A percentile compares a stretch with the other conserved stretches of the same genome.
Conservation (phyloP, 2,797 vertebrate genomes). For the Acipenser transmontanus region DNA sequence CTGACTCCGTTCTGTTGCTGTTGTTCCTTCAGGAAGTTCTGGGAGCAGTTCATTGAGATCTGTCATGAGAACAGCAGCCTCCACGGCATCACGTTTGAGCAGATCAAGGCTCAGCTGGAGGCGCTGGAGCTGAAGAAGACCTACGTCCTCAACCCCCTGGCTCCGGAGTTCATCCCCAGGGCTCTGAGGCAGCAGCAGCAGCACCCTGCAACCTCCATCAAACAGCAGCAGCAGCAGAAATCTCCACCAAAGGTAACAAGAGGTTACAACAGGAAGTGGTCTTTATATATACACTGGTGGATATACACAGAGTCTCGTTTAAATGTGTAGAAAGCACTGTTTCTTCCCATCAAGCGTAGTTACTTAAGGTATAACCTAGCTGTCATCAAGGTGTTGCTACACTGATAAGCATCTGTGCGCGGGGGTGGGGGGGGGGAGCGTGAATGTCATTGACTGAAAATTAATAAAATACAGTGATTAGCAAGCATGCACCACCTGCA, state of each 20-base stretch:
- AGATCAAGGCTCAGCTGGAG: slow-evolving; percentile 95
- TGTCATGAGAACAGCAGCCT: slow-evolving; percentile 95
- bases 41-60: slow-evolving; percentile 95
- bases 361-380: too few species aligned
- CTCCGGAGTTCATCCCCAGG: slow-evolving; percentile 96
- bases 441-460: too few species aligned
- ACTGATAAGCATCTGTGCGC: too few species aligned
- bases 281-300: too few species aligned
- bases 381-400: too few species aligned
- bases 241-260: slow-evolving; percentile 86
- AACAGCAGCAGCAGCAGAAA: slow-evolving; percentile 69
- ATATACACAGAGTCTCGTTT: too few species aligned
- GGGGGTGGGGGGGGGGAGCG: too few species aligned
- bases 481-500: too few species aligned
- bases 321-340: too few species aligned
- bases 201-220: slow-evolving; percentile 61
- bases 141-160: slow-evolving; percentile 92
- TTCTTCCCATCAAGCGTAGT: too few species aligned
- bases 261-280: too few species aligned
- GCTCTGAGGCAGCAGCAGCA: slow-evolving; percentile 67
- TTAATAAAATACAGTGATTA: too few species aligned
- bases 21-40: slow-evolving; percentile 80
- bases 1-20: slow-evolving; percentile 29
- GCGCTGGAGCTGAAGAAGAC: slow-evolving; percentile 98
- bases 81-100: slow-evolving; percentile 95